Evolutionary conservation across 2,797 vertebrate species (phyloP).

Genomic region (Aulostomus chinensis): DNA sequence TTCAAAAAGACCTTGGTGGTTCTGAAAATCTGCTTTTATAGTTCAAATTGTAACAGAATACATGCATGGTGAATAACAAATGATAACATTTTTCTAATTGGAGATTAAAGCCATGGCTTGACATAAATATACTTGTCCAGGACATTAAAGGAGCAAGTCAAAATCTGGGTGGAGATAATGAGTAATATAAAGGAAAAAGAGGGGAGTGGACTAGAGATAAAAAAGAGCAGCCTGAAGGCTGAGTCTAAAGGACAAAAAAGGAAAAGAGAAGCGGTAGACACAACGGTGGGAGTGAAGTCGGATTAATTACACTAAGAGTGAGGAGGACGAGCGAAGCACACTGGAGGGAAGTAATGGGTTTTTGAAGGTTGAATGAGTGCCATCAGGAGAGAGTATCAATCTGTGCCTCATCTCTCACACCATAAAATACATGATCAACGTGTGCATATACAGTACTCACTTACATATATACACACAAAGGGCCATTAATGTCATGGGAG

Average conservation of each 20-base stretch:
- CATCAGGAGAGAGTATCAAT: constrained; percentile 47
- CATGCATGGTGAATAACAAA: too few relatives aligned
- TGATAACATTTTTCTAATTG: too few relatives aligned
- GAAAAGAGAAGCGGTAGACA: background rate
- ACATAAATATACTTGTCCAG: too few relatives aligned
- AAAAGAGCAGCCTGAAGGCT: too few relatives aligned
- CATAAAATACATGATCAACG: constrained; percentile 41
- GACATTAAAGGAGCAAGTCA: too few relatives aligned
- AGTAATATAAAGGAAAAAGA: too few relatives aligned
- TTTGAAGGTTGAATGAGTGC: constrained; percentile 52
- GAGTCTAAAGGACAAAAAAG: background rate
- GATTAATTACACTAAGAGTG: constrained; percentile 55
- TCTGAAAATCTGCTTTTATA: too few relatives aligned
- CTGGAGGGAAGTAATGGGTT: constrained; percentile 42
- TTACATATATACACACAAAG: constrained; percentile 6
- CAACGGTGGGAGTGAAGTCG: constrained; percentile 19
- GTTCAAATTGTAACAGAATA: too few relatives aligned
- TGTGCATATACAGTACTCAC: background rate
- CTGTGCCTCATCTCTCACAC: constrained; percentile 43
- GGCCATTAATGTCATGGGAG: constrained; percentile 28
- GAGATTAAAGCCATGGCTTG: too few relatives aligned
- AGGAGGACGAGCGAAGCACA: constrained; percentile 22
- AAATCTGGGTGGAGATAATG: too few relatives aligned
- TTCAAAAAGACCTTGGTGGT: too few relatives aligned
- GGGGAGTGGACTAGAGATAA: background rate